Evolutionary conservation across 2,888 invertebrate species (phyloP), one percentile per base, ranked within the genome.

Genomic region (Cerastoderma edule): DNA sequence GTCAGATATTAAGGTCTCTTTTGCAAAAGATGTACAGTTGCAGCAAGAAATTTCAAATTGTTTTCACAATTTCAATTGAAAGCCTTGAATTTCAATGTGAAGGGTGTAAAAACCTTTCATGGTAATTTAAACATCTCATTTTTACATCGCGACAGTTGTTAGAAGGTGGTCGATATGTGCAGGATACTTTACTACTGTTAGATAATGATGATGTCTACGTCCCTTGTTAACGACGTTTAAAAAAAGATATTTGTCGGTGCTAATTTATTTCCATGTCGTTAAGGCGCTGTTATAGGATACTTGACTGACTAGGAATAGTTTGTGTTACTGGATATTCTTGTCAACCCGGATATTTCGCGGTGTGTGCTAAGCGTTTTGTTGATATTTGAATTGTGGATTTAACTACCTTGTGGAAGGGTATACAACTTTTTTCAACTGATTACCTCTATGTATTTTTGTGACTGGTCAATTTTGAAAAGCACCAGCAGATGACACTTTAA

Each of bases 201-300:
- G 60, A 60, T 60, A 60, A 60, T 60, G 33, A 60, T 60, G 60
- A 39, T 60, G 30, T 60, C 10, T 60, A n/a, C 27, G 50, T 39
- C 39, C 39, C n/a, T 13, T n/a, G n/a, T n/a, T 39, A 60, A 22
- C 39, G 67, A 33, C 16, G 53, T 63, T 24, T 24, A 67, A 65
- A 63, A 63, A n/a, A 67, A 32, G 53, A 50, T 32, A 44, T n/a
- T 69, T 50, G 24, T 46, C 19, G 39, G 57, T 69, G 63, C 48
- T 69, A 24, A 33, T 69, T 69, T 63, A 57, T 56, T 68, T 60
- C 53, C 57, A 48, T 50, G 48, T 63, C 63, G 63, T 69, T 69
- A 33, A 48, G 22, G n/a, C n/a, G n/a, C 22, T 13, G 60, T 60
- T 33, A 60, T 60, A 39, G 60, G 60, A 60, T 60, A 35, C 27